Conservation (phyloP, 2,888 invertebrate genomes). For the Chaitophorus viminalis region DNA sequence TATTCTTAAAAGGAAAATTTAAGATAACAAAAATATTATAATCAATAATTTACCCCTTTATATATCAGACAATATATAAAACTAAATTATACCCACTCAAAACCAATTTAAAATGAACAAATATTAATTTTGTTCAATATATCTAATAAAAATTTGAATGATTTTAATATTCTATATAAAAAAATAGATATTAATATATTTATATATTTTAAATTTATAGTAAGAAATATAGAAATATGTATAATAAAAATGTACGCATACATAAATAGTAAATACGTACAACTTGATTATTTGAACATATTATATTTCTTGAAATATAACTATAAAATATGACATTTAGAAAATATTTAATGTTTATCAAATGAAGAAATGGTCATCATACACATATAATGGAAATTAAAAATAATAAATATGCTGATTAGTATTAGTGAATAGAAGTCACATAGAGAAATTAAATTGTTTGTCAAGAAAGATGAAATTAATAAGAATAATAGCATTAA, state of each 20-base stretch:
- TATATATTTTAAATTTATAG: background rate
- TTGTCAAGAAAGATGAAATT: background rate
- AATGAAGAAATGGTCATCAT: background rate
- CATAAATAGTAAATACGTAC: background rate
- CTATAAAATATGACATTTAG: background rate
- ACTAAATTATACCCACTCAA: slow-evolving; percentile 35
- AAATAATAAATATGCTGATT: background rate
- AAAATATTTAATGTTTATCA: background rate
- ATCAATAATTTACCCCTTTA: background rate
- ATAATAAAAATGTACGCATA: background rate
- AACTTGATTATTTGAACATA: background rate
- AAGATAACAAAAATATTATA: slow-evolving; percentile 19
- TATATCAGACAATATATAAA: slow-evolving; percentile 16
- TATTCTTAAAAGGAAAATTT: slow-evolving; percentile 27
- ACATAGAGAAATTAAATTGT: background rate
- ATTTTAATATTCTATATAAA: background rate
- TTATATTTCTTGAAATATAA: background rate
- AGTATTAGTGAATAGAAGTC: slow-evolving; percentile 5
- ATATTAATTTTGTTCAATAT: background rate
- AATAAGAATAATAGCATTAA: background rate
- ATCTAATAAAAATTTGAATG: background rate
- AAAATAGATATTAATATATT: background rate
- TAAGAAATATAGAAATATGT: too few relatives aligned
- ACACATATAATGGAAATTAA: background rate
- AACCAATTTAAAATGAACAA: slow-evolving; percentile 1